Evolutionary conservation across 2,113 vertebrate genomes (phyloP).

Genomic region (Mola mola): DNA sequence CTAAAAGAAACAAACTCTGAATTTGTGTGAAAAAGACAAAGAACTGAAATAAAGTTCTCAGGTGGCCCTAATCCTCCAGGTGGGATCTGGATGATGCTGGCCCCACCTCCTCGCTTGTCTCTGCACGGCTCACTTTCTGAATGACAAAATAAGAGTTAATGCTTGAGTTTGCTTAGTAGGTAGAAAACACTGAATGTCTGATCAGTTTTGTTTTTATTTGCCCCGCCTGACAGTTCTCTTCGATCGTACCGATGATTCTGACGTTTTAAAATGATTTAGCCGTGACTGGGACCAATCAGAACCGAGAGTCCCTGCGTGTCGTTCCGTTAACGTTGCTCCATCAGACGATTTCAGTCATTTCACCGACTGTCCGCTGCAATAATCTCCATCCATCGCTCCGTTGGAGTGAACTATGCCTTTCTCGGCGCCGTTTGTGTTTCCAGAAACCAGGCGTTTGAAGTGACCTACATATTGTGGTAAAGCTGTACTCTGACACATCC

Average conservation of each 20-base stretch:
- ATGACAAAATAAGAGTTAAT: conserved; percentile 27
- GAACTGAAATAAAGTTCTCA: too few species aligned
- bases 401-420: conserved; percentile 57
- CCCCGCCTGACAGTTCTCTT: too few species aligned
- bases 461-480: too few species aligned
- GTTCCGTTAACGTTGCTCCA: too few species aligned
- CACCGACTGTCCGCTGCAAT: conserved; percentile 50
- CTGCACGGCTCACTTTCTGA: conserved; percentile 65
- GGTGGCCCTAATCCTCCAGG: too few species aligned
- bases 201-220: conserved; percentile 27
- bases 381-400: conserved; percentile 49
- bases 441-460: too few species aligned
- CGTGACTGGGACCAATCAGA: background rate
- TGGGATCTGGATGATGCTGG: too few species aligned
- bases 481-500: too few species aligned
- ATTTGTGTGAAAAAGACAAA: too few species aligned
- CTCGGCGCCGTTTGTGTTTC: conserved; percentile 9
- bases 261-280: conserved; percentile 11
- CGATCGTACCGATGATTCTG: background rate
- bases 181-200: conserved; percentile 70
- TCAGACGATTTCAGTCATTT: too few species aligned
- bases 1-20: too few species aligned
- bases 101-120: conserved; percentile 45
- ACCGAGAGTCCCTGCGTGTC: too few species aligned
- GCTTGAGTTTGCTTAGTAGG: conserved; percentile 42